Evolutionary conservation across 2,797 vertebrate genomes (phyloP).

Genomic region (Lepus oiostolus): DNA sequence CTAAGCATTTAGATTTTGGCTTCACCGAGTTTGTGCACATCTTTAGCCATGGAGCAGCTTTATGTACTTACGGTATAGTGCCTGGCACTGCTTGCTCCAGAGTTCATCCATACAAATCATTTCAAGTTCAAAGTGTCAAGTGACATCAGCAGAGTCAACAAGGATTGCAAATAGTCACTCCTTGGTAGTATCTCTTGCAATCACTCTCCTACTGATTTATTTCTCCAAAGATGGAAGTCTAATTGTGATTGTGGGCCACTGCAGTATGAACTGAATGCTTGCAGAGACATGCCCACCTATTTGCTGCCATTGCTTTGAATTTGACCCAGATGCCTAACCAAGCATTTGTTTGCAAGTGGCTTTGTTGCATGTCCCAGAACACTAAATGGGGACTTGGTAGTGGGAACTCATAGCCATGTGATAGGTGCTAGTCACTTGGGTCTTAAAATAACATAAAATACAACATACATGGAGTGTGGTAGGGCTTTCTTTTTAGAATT

Average conservation of each 20-base stretch:
- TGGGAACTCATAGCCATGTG: neutral
- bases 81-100: neutral
- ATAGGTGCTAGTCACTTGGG: neutral
- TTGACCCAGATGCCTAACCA: constrained; percentile 9
- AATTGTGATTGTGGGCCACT: neutral
- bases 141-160: neutral
- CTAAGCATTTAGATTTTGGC: neutral
- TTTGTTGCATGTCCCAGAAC: neutral
- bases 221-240: neutral
- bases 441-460: neutral
- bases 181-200: neutral
- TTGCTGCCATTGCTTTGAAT: neutral
- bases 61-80: neutral
- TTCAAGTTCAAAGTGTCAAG: neutral
- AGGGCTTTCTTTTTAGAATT: neutral
- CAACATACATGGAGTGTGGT: neutral
- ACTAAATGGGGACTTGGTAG: neutral
- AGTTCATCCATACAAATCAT: neutral
- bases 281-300: neutral
- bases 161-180: neutral
- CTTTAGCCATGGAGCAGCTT: neutral
- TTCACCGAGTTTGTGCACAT: neutral
- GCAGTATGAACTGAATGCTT: neutral
- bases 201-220: neutral
- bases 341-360: neutral